Percentiles rank a stretch among this genome's conserved stretches.
Evolutionary conservation across 2,113 vertebrate genomes (phyloP).

Genomic region (Sterna hirundo): DNA sequence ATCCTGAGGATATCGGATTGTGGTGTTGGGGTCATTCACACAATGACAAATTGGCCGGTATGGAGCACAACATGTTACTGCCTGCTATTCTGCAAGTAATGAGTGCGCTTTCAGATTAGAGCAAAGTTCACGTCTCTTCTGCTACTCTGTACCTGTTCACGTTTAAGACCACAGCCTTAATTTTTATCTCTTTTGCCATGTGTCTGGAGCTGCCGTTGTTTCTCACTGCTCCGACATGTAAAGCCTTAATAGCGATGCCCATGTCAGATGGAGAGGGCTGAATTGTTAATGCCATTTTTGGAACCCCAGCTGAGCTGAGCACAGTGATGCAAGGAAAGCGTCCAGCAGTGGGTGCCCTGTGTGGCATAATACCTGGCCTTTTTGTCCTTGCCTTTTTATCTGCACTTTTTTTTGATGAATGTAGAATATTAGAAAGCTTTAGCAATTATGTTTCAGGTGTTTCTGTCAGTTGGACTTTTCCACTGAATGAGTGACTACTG

Average conservation of each 20-base stretch:
- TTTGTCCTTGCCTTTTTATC: background rate
- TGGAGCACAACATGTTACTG: background rate
- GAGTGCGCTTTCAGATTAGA: background rate
- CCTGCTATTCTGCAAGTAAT: background rate
- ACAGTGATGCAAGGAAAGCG: background rate
- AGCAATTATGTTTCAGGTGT: background rate
- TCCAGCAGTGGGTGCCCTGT: background rate
- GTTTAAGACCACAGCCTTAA: background rate
- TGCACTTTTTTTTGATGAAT: background rate
- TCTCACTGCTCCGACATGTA: background rate
- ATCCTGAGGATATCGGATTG: background rate
- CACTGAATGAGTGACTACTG: background rate
- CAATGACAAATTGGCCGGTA: background rate
- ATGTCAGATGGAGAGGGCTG: background rate
- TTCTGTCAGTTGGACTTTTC: background rate
- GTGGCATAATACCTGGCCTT: background rate
- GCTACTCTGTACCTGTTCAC: background rate
- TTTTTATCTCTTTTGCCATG: background rate
- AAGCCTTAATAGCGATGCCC: background rate
- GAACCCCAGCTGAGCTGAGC: background rate
- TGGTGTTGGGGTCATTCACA: background rate
- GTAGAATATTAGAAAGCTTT: background rate
- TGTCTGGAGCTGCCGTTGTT: background rate
- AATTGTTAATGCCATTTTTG: background rate
- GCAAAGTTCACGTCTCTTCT: fast-evolving